Evolutionary conservation across 2,888 invertebrate species (phyloP).

Genomic region (Megastigmus dorsalis): DNA sequence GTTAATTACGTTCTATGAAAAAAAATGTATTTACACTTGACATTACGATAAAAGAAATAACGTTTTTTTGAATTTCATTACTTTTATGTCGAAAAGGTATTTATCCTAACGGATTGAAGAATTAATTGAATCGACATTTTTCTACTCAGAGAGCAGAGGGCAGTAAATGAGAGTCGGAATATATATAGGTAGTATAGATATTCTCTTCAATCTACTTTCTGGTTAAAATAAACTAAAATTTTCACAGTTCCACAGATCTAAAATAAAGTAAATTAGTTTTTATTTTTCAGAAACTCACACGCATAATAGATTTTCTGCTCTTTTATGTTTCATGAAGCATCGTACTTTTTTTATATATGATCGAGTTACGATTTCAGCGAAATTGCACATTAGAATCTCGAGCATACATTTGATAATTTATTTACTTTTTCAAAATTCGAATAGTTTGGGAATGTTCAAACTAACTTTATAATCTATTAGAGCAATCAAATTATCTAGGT

Average conservation of each 20-base stretch:
- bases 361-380: slow-evolving; percentile 35
- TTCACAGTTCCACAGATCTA: too few relatives aligned
- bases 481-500: slow-evolving; percentile 68
- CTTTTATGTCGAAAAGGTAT: neutral
- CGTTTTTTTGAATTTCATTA: neutral
- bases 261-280: neutral
- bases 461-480: slow-evolving; percentile 28
- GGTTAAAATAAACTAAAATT: too few relatives aligned
- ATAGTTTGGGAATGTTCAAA: neutral
- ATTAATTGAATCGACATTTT: slow-evolving; percentile 4
- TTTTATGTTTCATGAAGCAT: neutral
- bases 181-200: slow-evolving; percentile 17
- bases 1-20: neutral
- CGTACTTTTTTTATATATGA: neutral
- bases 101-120: slow-evolving; percentile 20
- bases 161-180: neutral
- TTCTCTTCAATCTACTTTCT: slow-evolving; percentile 2
- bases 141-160: neutral
- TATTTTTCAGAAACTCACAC: neutral
- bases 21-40: too few relatives aligned
- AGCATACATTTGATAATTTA: neutral
- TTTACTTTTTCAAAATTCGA: neutral
- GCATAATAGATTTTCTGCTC: slow-evolving; percentile 9
- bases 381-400: slow-evolving; percentile 20
- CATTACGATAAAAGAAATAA: neutral